A percentile compares a stretch with the other conserved stretches of the same genome.
Evolutionary conservation across 2,113 vertebrate species (phyloP).

Genomic region (Crypturellus undulatus): DNA sequence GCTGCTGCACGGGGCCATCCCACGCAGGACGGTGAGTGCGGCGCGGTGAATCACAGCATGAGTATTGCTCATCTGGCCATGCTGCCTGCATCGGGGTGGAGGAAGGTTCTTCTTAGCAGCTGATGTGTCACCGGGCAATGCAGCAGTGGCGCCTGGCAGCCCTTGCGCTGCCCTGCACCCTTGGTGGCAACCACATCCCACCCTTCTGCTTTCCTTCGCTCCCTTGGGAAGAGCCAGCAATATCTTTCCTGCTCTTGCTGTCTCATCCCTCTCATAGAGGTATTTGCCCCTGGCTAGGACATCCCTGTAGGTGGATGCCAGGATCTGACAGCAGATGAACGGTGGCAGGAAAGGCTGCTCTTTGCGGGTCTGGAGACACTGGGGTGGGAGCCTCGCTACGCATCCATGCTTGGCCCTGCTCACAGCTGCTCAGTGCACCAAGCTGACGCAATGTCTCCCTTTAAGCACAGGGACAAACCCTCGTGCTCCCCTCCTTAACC

Average conservation of each 20-base stretch:
- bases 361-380: fast-evolving
- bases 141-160: fast-evolving
- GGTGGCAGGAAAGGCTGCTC: neutral
- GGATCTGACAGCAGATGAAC: neutral
- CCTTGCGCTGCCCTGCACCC: fast-evolving
- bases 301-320: neutral
- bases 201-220: neutral
- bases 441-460: neutral
- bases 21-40: fast-evolving
- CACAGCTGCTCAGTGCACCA: neutral
- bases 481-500: neutral
- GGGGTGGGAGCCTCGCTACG: neutral
- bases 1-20: fast-evolving
- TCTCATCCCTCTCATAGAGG: neutral
- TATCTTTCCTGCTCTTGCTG: neutral
- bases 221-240: neutral
- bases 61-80: neutral
- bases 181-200: fast-evolving
- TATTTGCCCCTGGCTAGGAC: neutral
- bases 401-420: fast-evolving
- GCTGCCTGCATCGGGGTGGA: neutral
- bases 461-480: neutral
- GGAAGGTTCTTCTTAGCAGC: neutral
- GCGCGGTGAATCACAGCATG: neutral
- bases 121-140: neutral